These are phyloP conservation scores for Heliconius eleuchia DNA, from an alignment of 1,140 invertebrate species.

Conservation along the genomic window DNA sequence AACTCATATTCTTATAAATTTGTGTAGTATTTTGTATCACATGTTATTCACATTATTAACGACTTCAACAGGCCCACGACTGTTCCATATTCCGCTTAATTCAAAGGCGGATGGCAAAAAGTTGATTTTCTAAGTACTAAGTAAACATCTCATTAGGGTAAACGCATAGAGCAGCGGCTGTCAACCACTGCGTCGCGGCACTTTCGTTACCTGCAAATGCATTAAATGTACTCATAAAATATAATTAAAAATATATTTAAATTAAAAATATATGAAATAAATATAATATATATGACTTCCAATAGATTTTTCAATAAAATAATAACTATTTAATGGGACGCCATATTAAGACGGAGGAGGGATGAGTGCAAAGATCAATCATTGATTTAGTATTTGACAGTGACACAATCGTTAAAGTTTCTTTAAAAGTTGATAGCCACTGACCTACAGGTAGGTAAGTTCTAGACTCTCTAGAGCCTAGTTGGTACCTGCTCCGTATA, in stretches of 20 bases:
- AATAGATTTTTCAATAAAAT: too few relatives aligned
- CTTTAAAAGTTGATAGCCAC: neutral
- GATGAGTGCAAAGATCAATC: too few relatives aligned
- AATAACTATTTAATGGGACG: too few relatives aligned
- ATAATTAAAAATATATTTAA: too few relatives aligned
- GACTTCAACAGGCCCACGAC: neutral
- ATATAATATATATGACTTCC: too few relatives aligned
- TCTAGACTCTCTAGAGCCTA: neutral
- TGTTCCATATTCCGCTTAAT: neutral
- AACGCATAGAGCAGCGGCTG: neutral
- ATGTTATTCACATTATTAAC: neutral
- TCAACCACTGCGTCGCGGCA: neutral
- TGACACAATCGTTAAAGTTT: neutral
- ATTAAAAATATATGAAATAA: too few relatives aligned
- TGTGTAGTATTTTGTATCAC: neutral
- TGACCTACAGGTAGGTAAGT: neutral
- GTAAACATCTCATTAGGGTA: conserved; percentile 10
- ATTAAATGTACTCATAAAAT: too few relatives aligned
- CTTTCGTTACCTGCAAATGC: too few relatives aligned
- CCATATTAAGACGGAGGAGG: too few relatives aligned
- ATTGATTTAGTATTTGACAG: too few relatives aligned
- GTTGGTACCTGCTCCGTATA: too few relatives aligned
- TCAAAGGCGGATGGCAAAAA: conserved; percentile 3
- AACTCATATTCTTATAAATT: too few relatives aligned
- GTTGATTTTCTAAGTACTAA: conserved; percentile 2